Conservation (phyloP, 2,888 invertebrate genomes). For the Siphlonurus alternatus region DNA sequence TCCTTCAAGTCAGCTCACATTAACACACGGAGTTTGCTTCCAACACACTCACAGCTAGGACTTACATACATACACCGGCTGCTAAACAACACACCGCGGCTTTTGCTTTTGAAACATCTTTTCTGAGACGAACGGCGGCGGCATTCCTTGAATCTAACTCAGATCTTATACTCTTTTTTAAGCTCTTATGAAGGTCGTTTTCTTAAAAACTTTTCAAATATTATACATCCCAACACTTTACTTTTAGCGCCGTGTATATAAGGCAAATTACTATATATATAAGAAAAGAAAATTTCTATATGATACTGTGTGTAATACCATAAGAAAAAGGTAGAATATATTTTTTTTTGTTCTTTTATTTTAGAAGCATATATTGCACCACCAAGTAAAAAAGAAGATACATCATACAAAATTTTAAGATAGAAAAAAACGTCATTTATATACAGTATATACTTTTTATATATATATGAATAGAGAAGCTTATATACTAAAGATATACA, state of each 20-base stretch:
- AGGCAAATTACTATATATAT: not conserved
- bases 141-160: not conserved
- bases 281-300: not conserved
- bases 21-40: not conserved
- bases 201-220: not conserved
- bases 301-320: not conserved
- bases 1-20: not conserved
- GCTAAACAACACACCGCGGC: not conserved
- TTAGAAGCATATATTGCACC: not conserved
- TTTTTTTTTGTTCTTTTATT: not conserved
- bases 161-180: no score
- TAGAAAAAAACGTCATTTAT: not conserved
- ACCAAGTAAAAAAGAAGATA: not conserved
- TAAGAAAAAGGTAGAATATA: not conserved
- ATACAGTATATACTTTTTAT: not conserved
- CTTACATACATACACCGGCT: not conserved
- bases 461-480: not conserved
- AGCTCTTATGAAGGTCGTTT: not conserved
- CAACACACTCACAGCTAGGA: no score
- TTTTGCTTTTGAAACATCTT: not conserved
- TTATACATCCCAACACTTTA: not conserved
- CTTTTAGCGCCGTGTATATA: not conserved
- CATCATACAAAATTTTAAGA: no score
- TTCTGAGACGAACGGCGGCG: not conserved
- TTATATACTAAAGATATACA: not conserved